Conservation (phyloP, 2,888 invertebrate genomes). For the Ophion ventricosus region DNA sequence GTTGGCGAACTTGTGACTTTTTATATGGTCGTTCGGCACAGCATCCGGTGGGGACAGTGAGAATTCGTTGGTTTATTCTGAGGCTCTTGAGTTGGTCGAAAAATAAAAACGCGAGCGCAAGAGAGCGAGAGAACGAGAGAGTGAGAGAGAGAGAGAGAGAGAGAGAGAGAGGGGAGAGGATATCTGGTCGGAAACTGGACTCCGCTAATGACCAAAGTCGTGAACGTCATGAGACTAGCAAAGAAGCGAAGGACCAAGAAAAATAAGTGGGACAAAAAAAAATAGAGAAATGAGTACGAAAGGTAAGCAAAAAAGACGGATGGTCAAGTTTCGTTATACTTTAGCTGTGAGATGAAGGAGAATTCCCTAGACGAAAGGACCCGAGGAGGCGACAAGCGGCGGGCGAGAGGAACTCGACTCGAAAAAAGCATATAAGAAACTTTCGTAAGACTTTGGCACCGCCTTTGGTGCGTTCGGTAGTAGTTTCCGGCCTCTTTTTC, state of each 20-base stretch:
- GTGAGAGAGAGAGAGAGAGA: neutral
- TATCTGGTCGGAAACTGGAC: conserved; percentile 56
- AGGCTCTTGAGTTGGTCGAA: conserved; percentile 6
- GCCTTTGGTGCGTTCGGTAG: conserved; percentile 45
- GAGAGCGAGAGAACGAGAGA: neutral
- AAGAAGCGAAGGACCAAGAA: conserved; percentile 20
- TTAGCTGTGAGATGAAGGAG: conserved; percentile 26
- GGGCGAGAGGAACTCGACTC: conserved; percentile 31
- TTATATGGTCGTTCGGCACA: conserved; percentile 1
- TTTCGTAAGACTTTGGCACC: conserved; percentile 64
- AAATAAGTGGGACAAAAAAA: conserved; percentile 2
- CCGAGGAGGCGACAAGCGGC: conserved; percentile 61
- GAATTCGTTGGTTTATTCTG: conserved; percentile 25
- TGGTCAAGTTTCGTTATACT: conserved; percentile 55
- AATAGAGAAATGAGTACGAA: conserved; percentile 36
- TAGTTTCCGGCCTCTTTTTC: conserved; percentile 29
- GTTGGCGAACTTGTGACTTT: conserved; percentile 6
- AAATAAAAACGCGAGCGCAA: neutral
- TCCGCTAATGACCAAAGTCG: conserved; percentile 66
- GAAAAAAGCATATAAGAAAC: conserved; percentile 65
- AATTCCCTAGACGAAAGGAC: conserved; percentile 48
- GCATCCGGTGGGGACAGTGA: neutral
- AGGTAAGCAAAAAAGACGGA: conserved; percentile 59
- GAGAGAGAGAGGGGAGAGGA: conserved; percentile 1
- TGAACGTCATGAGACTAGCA: conserved; percentile 49